Evolutionary conservation across 2,888 invertebrate genomes (phyloP).

Genomic region (Apamea crenata): DNA sequence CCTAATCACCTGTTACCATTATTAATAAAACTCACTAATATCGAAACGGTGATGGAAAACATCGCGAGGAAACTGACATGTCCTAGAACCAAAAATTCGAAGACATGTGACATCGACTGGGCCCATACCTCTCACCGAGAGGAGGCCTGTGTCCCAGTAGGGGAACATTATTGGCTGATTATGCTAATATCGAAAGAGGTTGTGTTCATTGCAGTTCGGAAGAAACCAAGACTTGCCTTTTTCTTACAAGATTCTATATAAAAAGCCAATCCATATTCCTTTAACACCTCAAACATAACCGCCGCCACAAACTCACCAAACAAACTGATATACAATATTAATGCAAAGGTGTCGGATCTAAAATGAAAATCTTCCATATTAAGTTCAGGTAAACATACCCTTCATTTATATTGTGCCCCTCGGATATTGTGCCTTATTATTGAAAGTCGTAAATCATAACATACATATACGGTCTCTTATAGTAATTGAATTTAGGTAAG

Average conservation of each 20-base stretch:
- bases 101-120: too few species aligned
- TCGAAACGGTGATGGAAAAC: background rate
- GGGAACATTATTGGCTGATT: background rate
- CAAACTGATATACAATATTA: slow-evolving; percentile 79
- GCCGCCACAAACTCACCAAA: slow-evolving; percentile 54
- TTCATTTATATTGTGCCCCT: slow-evolving; percentile 77
- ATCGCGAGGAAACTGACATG: too few species aligned
- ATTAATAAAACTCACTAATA: background rate
- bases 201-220: background rate
- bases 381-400: slow-evolving; percentile 81
- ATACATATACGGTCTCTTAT: slow-evolving; percentile 69
- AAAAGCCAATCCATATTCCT: slow-evolving; percentile 39
- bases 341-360: slow-evolving; percentile 79
- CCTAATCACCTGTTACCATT: too few species aligned
- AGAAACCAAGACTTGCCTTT: background rate
- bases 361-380: slow-evolving; percentile 84
- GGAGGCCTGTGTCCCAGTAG: too few species aligned
- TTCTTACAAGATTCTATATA: background rate
- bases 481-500: slow-evolving; percentile 67
- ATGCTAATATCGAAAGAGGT: background rate
- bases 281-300: slow-evolving; percentile 55
- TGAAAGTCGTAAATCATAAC: slow-evolving; percentile 81
- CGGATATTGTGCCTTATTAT: slow-evolving; percentile 82
- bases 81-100: too few species aligned
- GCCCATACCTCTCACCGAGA: too few species aligned